These are phyloP conservation scores for Microcebus lehilahytsara DNA, from an alignment of 2,113 vertebrate genomes.

Conservation along the genomic window DNA sequence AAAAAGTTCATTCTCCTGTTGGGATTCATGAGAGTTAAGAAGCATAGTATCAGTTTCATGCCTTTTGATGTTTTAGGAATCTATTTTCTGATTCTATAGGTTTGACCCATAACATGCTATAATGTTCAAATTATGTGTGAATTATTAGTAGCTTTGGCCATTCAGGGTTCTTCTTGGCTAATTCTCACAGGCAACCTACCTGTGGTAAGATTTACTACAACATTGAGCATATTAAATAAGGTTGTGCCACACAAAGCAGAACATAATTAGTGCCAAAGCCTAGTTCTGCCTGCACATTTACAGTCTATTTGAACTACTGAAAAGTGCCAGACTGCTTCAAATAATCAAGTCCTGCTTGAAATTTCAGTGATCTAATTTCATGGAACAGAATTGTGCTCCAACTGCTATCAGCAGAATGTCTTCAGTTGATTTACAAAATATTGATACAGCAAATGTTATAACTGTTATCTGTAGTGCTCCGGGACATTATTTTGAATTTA, in stretches of 20 bases:
- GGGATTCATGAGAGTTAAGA: neutral
- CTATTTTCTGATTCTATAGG: neutral
- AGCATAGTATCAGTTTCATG: neutral
- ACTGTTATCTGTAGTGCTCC: neutral
- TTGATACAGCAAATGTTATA: neutral
- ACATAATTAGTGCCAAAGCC: slow-evolving; percentile 54
- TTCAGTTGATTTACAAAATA: slow-evolving; percentile 26
- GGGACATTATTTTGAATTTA: neutral
- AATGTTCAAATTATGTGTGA: slow-evolving; percentile 63
- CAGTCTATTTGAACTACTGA: slow-evolving; percentile 16
- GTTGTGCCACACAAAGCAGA: slow-evolving; percentile 11
- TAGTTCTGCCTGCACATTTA: slow-evolving; percentile 18
- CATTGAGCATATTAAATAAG: slow-evolving; percentile 55
- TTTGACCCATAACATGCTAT: neutral
- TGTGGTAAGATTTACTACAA: slow-evolving; percentile 34
- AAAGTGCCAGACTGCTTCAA: slow-evolving; percentile 26
- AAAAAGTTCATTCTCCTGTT: neutral
- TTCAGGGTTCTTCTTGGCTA: slow-evolving; percentile 17
- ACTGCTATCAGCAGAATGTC: slow-evolving; percentile 27
- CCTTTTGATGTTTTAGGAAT: neutral
- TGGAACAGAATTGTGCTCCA: neutral
- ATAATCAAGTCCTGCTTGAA: neutral
- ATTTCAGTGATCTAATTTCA: slow-evolving; percentile 57
- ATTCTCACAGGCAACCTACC: slow-evolving; percentile 51
- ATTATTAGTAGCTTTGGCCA: slow-evolving; percentile 51